These are phyloP conservation scores for Coranthus polyacanthus DNA, from an alignment of 2,797 vertebrate genomes.

Conservation along the genomic window DNA sequence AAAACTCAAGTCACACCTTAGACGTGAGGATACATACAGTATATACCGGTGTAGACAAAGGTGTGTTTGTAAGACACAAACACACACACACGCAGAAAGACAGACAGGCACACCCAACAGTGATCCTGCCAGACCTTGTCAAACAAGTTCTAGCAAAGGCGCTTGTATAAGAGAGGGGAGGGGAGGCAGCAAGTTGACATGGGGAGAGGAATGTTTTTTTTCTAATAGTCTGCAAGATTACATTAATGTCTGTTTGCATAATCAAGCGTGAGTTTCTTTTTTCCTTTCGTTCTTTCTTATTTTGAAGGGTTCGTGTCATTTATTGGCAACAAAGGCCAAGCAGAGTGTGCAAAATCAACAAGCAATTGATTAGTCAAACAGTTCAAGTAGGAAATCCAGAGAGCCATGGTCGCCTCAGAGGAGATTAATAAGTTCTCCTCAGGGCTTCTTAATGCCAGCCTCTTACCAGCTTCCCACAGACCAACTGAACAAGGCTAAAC, in stretches of 20 bases:
- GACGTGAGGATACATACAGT: conserved; percentile 36
- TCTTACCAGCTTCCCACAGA: conserved; percentile 45
- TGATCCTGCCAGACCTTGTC: conserved; percentile 82
- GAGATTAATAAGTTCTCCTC: conserved; percentile 63
- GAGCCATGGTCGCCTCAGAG: conserved; percentile 41
- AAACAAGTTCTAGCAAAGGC: conserved; percentile 84
- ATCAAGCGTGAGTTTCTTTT: conserved; percentile 45
- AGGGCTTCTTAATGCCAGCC: conserved; percentile 41
- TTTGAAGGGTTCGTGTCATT: conserved; percentile 24
- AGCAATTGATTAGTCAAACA: conserved; percentile 71
- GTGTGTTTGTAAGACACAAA: conserved; percentile 73
- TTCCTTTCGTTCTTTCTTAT: background rate
- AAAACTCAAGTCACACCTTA: conserved; percentile 65
- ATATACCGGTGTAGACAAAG: conserved; percentile 66
- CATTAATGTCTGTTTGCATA: conserved; percentile 41
- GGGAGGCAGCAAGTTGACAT: conserved; percentile 36
- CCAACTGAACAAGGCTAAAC: conserved; percentile 62
- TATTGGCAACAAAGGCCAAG: conserved; percentile 44
- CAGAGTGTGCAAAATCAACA: conserved; percentile 57
- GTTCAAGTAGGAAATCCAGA: conserved; percentile 58
- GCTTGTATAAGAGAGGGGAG: conserved; percentile 48
- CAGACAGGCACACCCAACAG: conserved; percentile 74
- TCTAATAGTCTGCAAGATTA: conserved; percentile 7
- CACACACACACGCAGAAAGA: conserved; percentile 53
- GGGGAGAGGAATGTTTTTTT: conserved; percentile 33